Base-by-base conservation (phyloP, 2,113 vertebrate species). In the Ictidomys tridecemlineatus region DNA sequence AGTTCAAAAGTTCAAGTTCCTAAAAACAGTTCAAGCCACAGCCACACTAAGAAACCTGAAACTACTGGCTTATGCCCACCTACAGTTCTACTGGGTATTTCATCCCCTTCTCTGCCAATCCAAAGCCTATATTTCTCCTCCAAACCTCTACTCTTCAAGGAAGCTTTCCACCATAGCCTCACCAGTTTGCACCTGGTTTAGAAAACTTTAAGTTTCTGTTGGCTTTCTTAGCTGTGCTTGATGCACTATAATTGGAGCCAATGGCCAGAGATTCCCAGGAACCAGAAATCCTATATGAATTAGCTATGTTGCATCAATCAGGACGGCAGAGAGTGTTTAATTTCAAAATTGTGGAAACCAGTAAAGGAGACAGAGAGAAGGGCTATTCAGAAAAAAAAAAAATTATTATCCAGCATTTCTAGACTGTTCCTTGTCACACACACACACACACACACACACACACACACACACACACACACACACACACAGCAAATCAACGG, bases 191-290 rank as follows among this genome's bases (percentile, higher is more conserved):
- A 22, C 32, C 72, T 89, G 76, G 4, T 53, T 80, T 93, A 91
- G 51, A 96, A 94, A 70, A 79, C 56, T 76, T 28, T 30, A 70
- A 74, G 28, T 67, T 48, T 82, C 72, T 91, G 30, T 83, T 85
- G 53, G 20, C 39, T 78, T 97, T 91, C 80, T 97, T 42, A 48
- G 69, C 30, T 78, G 20, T 95, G 78, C n/a, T 88, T 85, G 61
- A 61, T 73, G 58, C 45, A 89, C 22, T 94, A n/a, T 32, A 94
- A 32, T 32, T 78, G 69, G 51, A 56, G 67, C 6, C 26, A 22
- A 91, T 39, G 30, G 58, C 12, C 48, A 51, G 48, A 51, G 48
- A 51, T 51, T 51, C 48, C 37, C 69, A 95, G 48, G 11, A 94
- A 34, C 18, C 70, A 77, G 73, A 95, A 95, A 63, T 48, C 28